Conservation (phyloP, 2,797 vertebrate genomes). For the Tenualosa thibaudeaui region DNA sequence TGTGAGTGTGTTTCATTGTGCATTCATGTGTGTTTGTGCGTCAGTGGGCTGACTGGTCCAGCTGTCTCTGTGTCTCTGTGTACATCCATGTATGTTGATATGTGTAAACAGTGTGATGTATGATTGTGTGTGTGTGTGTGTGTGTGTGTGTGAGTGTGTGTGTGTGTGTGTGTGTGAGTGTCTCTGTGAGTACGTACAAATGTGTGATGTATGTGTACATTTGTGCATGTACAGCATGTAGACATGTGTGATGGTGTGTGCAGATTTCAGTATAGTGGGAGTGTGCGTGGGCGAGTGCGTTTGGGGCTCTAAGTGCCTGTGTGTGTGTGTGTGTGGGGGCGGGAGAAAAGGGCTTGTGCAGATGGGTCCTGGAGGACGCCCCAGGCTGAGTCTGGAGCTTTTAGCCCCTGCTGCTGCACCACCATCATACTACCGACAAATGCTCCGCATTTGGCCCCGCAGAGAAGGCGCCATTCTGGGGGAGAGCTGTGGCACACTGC, state of each 20-base stretch:
- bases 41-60: not conserved
- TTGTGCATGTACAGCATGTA: not conserved
- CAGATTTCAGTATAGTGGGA: not conserved
- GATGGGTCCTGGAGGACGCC: slow-evolving; percentile 21
- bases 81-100: not conserved
- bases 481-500: not conserved
- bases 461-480: not conserved
- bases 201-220: slow-evolving; percentile 7
- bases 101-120: not conserved
- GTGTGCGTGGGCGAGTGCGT: not conserved
- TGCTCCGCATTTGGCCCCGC: not conserved
- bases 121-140: not conserved
- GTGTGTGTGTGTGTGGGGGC: slow-evolving; percentile 19
- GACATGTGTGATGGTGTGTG: slow-evolving; percentile 7
- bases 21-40: not conserved
- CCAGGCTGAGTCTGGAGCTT: slow-evolving; percentile 19
- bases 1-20: not conserved
- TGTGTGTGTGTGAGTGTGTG: not conserved
- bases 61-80: not conserved
- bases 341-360: slow-evolving; percentile 13
- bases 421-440: not conserved
- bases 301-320: not conserved
- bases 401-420: slow-evolving; percentile 20
- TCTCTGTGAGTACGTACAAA: not conserved
- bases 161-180: not conserved